phyloP scores from a whole-genome alignment of 2,888 invertebrate species.

The Neria commutata region DNA sequence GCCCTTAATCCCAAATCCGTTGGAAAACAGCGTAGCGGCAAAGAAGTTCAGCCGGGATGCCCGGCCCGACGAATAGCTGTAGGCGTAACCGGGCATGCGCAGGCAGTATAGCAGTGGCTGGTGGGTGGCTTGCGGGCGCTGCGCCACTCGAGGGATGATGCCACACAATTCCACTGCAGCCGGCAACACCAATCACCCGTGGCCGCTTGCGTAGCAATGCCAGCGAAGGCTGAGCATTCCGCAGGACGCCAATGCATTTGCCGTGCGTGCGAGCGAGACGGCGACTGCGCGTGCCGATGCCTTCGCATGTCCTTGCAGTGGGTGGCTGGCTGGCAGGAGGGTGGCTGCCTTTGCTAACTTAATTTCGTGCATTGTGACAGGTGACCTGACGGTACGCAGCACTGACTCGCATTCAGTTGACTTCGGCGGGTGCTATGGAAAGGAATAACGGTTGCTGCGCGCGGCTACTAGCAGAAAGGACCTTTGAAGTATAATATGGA shows the following conservation, averaged over 20 bases:
- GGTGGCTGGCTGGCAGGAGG: conserved; percentile 23
- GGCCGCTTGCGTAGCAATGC: conserved; percentile 36
- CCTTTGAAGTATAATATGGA: no score
- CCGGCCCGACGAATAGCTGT: conserved; percentile 35
- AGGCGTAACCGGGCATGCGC: conserved; percentile 61
- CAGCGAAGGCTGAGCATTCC: conserved; percentile 37
- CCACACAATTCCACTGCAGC: conserved; percentile 36
- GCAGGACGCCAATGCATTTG: conserved; percentile 10
- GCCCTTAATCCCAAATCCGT: conserved; percentile 23
- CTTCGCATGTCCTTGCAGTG: conserved; percentile 20
- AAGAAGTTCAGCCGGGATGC: conserved; percentile 29
- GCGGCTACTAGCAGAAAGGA: conserved; percentile 7
- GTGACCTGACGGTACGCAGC: conserved; percentile 43
- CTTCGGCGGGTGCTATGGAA: conserved; percentile 44
- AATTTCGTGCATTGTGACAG: conserved; percentile 52
- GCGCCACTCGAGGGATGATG: conserved; percentile 42
- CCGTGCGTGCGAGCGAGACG: conserved; percentile 41
- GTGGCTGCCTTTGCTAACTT: conserved; percentile 42
- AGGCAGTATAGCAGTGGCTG: conserved; percentile 6
- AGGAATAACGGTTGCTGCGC: conserved; percentile 35
- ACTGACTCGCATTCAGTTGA: conserved; percentile 40
- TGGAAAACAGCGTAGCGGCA: conserved; percentile 16
- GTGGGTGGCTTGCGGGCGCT: conserved; percentile 31
- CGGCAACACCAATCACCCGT: conserved; percentile 4
- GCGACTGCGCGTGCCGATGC: conserved; percentile 30